Evolutionary conservation across 2,113 vertebrate genomes (phyloP).

Genomic region (Tragulus kanchil): DNA sequence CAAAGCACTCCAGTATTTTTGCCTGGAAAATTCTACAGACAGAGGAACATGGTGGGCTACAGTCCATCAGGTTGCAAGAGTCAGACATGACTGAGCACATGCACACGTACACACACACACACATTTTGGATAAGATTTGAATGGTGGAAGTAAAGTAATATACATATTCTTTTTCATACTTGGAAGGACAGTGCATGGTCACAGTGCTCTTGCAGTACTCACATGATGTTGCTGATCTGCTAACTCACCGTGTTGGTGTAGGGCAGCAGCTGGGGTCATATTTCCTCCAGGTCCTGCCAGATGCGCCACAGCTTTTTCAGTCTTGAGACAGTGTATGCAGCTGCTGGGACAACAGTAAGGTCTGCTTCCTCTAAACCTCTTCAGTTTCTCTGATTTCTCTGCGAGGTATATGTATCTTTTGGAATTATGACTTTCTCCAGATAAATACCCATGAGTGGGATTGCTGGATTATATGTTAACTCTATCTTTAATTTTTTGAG

Average conservation of each 20-base stretch:
- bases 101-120: no score
- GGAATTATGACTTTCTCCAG: not conserved
- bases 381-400: constrained; percentile 24
- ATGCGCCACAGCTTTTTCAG: not conserved
- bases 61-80: not conserved
- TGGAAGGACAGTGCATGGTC: not conserved
- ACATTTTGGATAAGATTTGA: not conserved
- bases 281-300: not conserved
- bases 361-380: not conserved
- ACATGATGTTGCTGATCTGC: not conserved
- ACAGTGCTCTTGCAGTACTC: not conserved
- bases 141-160: not conserved
- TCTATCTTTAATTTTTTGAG: not conserved
- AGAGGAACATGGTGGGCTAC: not conserved
- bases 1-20: not conserved
- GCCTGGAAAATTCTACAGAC: not conserved
- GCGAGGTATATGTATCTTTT: not conserved
- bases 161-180: not conserved
- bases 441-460: not conserved
- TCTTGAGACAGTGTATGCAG: not conserved
- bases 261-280: not conserved
- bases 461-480: not conserved
- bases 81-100: not conserved
- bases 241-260: not conserved
- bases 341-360: not conserved